Conservation (phyloP, 2,797 vertebrate species). For the Luscinia megarhynchos region DNA sequence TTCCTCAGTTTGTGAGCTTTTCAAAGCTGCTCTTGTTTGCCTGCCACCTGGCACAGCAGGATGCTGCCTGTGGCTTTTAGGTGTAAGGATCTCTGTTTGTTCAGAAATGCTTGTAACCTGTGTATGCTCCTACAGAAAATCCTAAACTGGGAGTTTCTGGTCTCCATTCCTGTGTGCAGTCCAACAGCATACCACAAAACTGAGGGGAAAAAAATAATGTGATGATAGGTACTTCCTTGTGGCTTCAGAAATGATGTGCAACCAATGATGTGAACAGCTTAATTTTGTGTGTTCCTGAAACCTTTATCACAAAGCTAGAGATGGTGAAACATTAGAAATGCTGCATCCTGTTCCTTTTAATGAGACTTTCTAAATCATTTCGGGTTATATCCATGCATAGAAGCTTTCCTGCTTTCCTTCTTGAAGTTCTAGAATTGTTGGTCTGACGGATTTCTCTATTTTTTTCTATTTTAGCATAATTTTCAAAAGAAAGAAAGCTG, state of each 20-base stretch:
- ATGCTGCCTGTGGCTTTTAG: not conserved
- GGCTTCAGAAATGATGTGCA: not conserved
- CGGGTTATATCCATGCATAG: not conserved
- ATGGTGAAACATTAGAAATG: conserved; percentile 46
- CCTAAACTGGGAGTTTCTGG: not conserved
- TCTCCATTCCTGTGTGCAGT: not conserved
- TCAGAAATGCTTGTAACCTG: not conserved
- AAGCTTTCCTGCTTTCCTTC: not conserved
- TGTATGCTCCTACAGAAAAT: not conserved
- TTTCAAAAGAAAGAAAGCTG: not conserved
- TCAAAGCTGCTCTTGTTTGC: not conserved
- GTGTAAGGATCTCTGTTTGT: not conserved
- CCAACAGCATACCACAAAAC: not conserved
- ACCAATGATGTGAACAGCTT: not conserved
- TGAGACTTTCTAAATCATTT: conserved; percentile 29
- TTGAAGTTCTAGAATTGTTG: conserved; percentile 12
- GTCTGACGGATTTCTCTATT: conserved; percentile 22
- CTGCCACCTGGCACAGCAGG: not conserved
- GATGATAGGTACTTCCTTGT: conserved; percentile 50
- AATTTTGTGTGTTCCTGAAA: conserved; percentile 17
- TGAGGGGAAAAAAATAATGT: not conserved
- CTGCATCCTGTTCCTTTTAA: conserved; percentile 48
- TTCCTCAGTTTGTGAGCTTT: not conserved
- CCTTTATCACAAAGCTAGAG: not conserved
- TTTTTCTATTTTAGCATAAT: not conserved